Evolutionary conservation across 2,113 vertebrate genomes (phyloP), one percentile per base, ranked within the genome.

Genomic region (Ceyx cyanopectus): DNA sequence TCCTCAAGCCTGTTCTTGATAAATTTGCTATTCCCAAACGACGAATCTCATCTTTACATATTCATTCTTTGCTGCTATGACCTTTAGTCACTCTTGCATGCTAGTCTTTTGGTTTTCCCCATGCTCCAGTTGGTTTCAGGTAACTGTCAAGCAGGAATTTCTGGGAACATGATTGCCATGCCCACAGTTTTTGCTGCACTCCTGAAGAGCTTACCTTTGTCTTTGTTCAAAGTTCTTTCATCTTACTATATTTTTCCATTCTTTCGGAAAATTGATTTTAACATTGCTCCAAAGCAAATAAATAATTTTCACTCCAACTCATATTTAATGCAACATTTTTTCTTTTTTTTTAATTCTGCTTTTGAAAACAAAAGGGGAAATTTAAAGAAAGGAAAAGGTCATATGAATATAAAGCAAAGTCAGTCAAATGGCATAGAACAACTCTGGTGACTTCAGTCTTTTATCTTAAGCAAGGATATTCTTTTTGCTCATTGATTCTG

Each of bases 71-170:
- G 32, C 41, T 60, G 51, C 75, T 69, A 5, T 92, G 91, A 93
- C 92, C 81, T 95, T 96, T 89, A 89, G 8, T 43, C 21, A 30
- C 40, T 84, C 87, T 82, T 66, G 37, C 32, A 30, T 32, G 37
- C 51, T 43, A 5, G 27, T 79, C 30, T 82, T 43, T 61, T 46
- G 62, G 34, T 76, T 92, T 92, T 95, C 91, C 92, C 75, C 5
- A 11, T 18, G 75, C 75, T 93, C 46, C 50, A 58, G 37, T 54
- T 67, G 73, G 80, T 81, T 77, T 54, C 84, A 93, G 89, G 70
- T 89, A 95, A 34, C 70, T 93, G 91, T 79, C 89, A 43, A 84
- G 56, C 70, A 73, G 65, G n/a, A 92, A 41, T 87, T 85, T 79
- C 75, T 86, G 93, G 88, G 86, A 93, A 57, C 0, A 0, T 37